Evolutionary conservation across 2,113 vertebrate genomes (phyloP).

Genomic region (Sinocyclocheilus rhinocerous): DNA sequence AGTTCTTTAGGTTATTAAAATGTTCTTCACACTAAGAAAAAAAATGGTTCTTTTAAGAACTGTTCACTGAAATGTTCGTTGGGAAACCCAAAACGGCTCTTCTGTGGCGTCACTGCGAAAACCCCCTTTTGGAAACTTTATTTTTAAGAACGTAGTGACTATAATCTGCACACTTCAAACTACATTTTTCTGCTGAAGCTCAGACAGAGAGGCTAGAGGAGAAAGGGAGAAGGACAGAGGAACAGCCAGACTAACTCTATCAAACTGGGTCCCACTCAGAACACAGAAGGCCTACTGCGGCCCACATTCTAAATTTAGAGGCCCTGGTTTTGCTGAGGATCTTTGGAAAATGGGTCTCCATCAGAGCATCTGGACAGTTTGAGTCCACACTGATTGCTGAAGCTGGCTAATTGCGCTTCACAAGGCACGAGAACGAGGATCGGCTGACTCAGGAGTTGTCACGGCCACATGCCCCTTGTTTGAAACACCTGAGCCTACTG

Average conservation of each 20-base stretch:
- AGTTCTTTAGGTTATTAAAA: too few relatives aligned
- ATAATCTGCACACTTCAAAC: background rate
- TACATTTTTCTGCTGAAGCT: background rate
- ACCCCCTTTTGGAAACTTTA: too few relatives aligned
- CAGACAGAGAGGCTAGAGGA: slow-evolving; percentile 37
- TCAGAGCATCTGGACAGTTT: slow-evolving; percentile 64
- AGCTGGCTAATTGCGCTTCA: slow-evolving; percentile 29
- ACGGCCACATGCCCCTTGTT: slow-evolving; percentile 17
- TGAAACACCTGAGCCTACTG: slow-evolving; percentile 23
- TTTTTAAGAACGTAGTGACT: too few relatives aligned
- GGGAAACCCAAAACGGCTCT: too few relatives aligned
- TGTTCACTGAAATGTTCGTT: background rate
- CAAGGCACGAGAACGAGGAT: background rate
- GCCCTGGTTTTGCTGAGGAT: slow-evolving; percentile 69
- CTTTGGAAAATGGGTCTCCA: slow-evolving; percentile 73
- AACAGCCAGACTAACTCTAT: slow-evolving; percentile 50
- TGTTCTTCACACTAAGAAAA: background rate
- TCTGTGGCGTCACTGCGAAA: too few relatives aligned
- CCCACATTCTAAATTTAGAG: slow-evolving; percentile 80
- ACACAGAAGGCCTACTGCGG: slow-evolving; percentile 64
- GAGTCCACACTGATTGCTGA: slow-evolving; percentile 47
- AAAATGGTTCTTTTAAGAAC: background rate
- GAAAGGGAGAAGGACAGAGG: slow-evolving; percentile 48
- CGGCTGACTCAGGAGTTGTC: slow-evolving; percentile 41
- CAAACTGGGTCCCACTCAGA: slow-evolving; percentile 77